A percentile compares a stretch with the other conserved stretches of the same genome.
phyloP scores from a whole-genome alignment of 2,113 vertebrate species.

The Cathartes aura region DNA sequence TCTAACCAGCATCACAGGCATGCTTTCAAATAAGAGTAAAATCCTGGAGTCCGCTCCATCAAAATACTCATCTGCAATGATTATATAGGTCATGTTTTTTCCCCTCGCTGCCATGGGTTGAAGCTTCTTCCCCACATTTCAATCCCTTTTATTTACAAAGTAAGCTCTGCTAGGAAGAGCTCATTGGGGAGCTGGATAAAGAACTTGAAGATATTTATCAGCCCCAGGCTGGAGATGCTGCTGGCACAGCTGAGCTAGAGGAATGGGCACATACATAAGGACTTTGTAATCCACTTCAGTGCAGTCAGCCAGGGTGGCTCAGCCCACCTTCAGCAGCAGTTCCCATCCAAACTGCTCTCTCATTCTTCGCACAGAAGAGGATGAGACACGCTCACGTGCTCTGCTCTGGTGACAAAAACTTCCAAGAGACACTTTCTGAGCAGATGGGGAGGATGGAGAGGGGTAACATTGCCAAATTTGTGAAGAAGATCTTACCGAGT shows the following conservation, averaged over 20 bases:
- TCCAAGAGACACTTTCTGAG: neutral
- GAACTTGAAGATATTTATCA: neutral
- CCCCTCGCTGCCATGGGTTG: neutral
- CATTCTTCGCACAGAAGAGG: neutral
- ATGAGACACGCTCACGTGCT: rapidly evolving
- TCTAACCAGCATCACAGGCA: neutral
- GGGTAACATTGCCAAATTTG: neutral
- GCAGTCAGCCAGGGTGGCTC: neutral
- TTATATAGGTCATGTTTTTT: neutral
- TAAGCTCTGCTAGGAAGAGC: neutral
- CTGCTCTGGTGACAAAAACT: neutral
- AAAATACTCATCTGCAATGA: neutral
- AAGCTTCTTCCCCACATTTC: neutral
- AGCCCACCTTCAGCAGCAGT: neutral
- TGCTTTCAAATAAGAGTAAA: neutral
- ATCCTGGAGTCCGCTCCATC: neutral
- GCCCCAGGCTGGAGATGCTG: neutral
- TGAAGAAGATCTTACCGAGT: neutral
- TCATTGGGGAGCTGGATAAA: neutral
- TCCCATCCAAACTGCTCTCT: neutral
- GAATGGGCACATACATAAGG: neutral
- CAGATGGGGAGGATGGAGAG: neutral
- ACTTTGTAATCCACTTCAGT: neutral
- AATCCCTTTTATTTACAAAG: neutral
- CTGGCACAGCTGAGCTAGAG: neutral